phyloP scores from a whole-genome alignment of 2,113 vertebrate species.

The Embiotoca jacksoni region DNA sequence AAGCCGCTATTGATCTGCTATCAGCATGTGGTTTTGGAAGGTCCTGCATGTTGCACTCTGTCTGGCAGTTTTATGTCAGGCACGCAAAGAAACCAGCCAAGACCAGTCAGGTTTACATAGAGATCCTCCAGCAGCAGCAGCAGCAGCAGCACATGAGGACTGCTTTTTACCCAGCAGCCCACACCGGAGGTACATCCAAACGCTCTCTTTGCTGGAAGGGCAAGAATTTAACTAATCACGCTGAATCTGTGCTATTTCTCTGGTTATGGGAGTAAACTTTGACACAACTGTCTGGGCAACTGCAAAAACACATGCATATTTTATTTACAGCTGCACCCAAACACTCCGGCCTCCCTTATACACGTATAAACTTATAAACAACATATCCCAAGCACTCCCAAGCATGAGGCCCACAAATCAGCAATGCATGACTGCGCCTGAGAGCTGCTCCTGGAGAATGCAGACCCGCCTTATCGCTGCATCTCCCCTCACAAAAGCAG shows the following conservation, averaged over 20 bases:
- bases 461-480: slow-evolving; percentile 69
- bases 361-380: slow-evolving; percentile 56
- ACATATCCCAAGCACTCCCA: slow-evolving; percentile 43
- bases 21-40: slow-evolving; percentile 71
- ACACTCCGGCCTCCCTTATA: slow-evolving; percentile 43
- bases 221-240: slow-evolving; percentile 46
- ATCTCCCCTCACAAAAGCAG: slow-evolving; percentile 75
- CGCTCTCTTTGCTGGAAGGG: slow-evolving; percentile 6
- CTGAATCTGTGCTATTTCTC: slow-evolving; percentile 16
- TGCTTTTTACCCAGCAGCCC: slow-evolving; percentile 23
- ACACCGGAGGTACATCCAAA: slow-evolving; percentile 20
- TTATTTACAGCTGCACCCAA: slow-evolving; percentile 63
- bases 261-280: slow-evolving; percentile 33
- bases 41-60: slow-evolving; percentile 53
- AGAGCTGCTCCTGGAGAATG: slow-evolving; percentile 71
- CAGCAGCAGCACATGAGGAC: slow-evolving; percentile 66
- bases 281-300: slow-evolving; percentile 34
- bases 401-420: slow-evolving; percentile 75
- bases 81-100: slow-evolving; percentile 74
- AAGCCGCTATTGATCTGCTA: slow-evolving; percentile 54
- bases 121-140: slow-evolving; percentile 40
- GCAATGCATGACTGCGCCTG: slow-evolving; percentile 72
- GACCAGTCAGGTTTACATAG: slow-evolving; percentile 68
- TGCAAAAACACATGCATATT: slow-evolving; percentile 36
- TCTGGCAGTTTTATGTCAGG: slow-evolving; percentile 72